Base-by-base conservation (phyloP, 2,113 vertebrate genomes). In the Xiphophorus maculatus region DNA sequence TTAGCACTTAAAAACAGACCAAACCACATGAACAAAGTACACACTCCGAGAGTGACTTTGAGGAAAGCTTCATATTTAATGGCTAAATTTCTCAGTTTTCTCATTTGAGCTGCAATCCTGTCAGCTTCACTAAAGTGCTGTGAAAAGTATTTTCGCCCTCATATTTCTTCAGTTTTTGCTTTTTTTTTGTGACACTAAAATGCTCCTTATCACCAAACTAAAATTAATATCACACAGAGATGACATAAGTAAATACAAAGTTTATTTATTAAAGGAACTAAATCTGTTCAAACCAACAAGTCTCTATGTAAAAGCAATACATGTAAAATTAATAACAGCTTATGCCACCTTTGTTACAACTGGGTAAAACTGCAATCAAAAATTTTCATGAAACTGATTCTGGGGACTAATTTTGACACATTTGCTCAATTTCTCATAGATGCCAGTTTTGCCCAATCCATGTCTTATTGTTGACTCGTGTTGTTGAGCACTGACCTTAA, bases 11-110 rank as follows among this genome's bases (percentile, higher is more conserved):
- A 64, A 40, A 83, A 78, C 66, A 71, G 32, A 78, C 66, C 69
- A 82, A 84, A 84, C 77, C 77, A 65, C 77, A 80, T 77, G 84
- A 76, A 8, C 2, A 12, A 54, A 58, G 69, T 75, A 37, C 70
- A 68, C 42, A 61, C 51, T 65, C 60, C 77, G 65, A 73, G 74
- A 88, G 54, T 84, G 85, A 51, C 33, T 85, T 69, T 81, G 73
- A 67, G 69, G 60, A 74, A 40, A 74, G 51, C 44, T 69, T 65
- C 76, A 80, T 29, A 22, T 42, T 27, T 48, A 73, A 67, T 0
- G 5, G 61, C 60, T n/a, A 72, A 30, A 85, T 80, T 19, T 44
- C 66, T 73, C 60, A 27, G 25, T 79, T 80, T 78, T 69, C 32
- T 69, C 63, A 48, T 76, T 44, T 29, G 25, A 86, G 70, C 66